Base-by-base conservation (phyloP, 2,888 invertebrate species). In the Cantharis nigra region DNA sequence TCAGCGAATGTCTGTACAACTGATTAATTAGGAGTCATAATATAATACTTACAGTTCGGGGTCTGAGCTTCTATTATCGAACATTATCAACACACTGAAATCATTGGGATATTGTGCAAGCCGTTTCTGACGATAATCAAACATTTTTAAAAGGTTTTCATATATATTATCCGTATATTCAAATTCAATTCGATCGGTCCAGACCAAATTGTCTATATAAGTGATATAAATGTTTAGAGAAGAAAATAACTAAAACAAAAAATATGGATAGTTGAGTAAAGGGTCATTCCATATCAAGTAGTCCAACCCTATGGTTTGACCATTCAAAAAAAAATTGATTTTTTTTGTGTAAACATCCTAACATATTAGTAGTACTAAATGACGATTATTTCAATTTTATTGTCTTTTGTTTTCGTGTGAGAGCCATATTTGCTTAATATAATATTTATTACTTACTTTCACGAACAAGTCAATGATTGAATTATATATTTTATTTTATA, bases 161-260 rank as follows among this genome's bases (percentile, higher is more conserved):
- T 98, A 98, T 11, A 97, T 97, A 85, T 98, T 94, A 78, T 92
- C 89, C 0, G 94, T 93, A 79, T 99, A 91, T 23, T 90, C 90
- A 81, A 98, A 97, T 88, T 95, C 94, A 87, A 99, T 97, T 70
- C 91, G 89, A 84, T 97, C 96, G n/a, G 92, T 94, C 99, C 99
- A 99, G 62, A 98, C 96, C 79, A 98, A 98, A 23, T 98, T 96
- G 28, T 98, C 98, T n/a, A 98, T 97, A 82, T 99, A 90, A 0
- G 97, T 97, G 86, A 99, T 94, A 89, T 96, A 98, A 86, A 99
- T 98, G 89, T 98, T 98, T 77, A 99, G 89, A 0, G 97, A 98
- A 63, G 95, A 93, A 89, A 97, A 99, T 7, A 99, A 92, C 98
- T 99, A 18, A 2, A 18, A 18, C 18, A 18, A 18, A 18, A 18